Evolutionary conservation across 2,797 vertebrate genomes (phyloP).

Genomic region (Hypotaenidia okinawae): DNA sequence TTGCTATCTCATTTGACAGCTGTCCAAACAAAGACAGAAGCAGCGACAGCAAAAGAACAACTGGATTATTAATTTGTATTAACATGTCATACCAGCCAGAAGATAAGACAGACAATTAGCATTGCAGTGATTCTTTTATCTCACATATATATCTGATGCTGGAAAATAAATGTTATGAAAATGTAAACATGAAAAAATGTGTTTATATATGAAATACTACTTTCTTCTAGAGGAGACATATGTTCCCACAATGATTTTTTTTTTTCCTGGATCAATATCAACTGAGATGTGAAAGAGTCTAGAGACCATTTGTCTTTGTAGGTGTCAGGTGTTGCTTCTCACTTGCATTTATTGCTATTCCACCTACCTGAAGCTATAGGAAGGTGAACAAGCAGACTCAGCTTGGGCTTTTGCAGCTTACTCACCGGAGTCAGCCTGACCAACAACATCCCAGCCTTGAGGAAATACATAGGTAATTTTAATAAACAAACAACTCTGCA

Average conservation of each 20-base stretch:
- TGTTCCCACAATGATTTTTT: neutral
- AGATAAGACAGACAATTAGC: neutral
- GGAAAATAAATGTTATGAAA: neutral
- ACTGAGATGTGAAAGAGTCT: neutral
- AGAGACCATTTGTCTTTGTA: neutral
- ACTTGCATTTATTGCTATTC: neutral
- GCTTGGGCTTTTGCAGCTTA: slow-evolving; percentile 27
- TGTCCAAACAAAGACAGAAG: neutral
- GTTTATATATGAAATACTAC: neutral
- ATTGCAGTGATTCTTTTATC: neutral
- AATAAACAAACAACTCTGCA: neutral
- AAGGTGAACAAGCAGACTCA: slow-evolving; percentile 20
- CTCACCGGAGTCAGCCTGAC: neutral
- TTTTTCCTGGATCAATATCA: neutral
- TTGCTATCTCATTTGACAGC: neutral
- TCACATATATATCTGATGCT: neutral
- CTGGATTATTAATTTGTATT: neutral
- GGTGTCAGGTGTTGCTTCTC: neutral
- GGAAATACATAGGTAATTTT: slow-evolving; percentile 15
- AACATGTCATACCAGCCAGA: neutral
- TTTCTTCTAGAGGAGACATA: neutral
- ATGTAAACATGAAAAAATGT: neutral
- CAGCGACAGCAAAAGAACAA: neutral
- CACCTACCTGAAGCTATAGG: neutral
- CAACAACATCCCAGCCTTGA: neutral